phyloP scores from a whole-genome alignment of 2,888 invertebrate species.

The Teleiodes luculella region DNA sequence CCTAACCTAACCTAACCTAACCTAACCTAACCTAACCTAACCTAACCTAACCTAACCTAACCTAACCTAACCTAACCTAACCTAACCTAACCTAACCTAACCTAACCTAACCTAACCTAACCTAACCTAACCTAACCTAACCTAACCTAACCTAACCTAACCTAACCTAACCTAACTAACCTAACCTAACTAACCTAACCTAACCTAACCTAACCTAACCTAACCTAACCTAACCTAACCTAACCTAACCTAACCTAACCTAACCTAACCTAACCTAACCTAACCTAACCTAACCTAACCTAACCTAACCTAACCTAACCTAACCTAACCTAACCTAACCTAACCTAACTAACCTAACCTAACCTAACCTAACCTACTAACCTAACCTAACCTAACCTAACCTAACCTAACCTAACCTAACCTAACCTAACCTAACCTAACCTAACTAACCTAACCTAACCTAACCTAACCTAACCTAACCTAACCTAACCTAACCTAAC shows the following conservation, averaged over 20 bases:
- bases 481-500: constrained; percentile 23
- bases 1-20: too few relatives aligned
- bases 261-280: constrained; percentile 22
- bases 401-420: constrained; percentile 26
- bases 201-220: constrained; percentile 28
- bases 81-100: too few relatives aligned
- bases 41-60: too few relatives aligned
- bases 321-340: constrained; percentile 31
- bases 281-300: constrained; percentile 26
- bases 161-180: constrained; percentile 27
- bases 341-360: constrained; percentile 30
- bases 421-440: constrained; percentile 23
- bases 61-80: too few relatives aligned
- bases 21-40: too few relatives aligned
- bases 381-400: too few relatives aligned
- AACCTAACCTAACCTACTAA: constrained; percentile 29
- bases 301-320: constrained; percentile 30
- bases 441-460: constrained; percentile 24
- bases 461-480: constrained; percentile 24
- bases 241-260: constrained; percentile 26
- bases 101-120: too few relatives aligned
- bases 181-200: constrained; percentile 29
- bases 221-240: constrained; percentile 26
- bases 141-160: constrained; percentile 23
- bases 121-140: too few relatives aligned